Conservation (phyloP, 2,113 vertebrate genomes). For the Porphyrio hochstetteri region DNA sequence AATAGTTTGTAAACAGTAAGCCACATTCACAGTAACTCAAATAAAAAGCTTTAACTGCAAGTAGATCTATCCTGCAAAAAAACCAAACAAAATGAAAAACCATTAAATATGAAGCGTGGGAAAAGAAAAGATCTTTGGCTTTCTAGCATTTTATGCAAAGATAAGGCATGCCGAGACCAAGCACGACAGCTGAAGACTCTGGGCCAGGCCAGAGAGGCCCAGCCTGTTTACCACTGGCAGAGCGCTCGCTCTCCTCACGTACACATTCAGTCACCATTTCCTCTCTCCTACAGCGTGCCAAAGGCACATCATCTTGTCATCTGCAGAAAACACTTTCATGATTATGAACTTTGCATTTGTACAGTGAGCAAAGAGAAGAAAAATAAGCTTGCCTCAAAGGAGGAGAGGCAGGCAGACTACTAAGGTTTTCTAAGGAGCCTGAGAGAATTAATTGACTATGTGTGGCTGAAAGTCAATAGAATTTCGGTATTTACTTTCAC, state of each 20-base stretch:
- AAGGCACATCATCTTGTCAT: background rate
- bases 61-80: background rate
- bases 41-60: background rate
- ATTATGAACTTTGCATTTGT: background rate
- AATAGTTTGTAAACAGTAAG: background rate
- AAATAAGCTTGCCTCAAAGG: background rate
- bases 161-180: background rate
- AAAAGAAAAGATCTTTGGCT: background rate
- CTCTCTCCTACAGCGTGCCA: background rate
- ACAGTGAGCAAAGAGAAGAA: background rate
- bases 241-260: background rate
- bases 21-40: background rate
- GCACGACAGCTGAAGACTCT: background rate
- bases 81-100: too few relatives aligned
- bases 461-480: background rate
- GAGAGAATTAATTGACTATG: background rate
- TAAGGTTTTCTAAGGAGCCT: background rate
- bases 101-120: background rate
- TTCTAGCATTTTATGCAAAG: background rate
- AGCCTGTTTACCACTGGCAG: background rate
- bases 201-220: background rate
- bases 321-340: accelerated
- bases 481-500: background rate
- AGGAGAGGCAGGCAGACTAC: background rate
- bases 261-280: accelerated